phyloP scores from a whole-genome alignment of 2,113 vertebrate genomes.

The Poicephalus meyeri region DNA sequence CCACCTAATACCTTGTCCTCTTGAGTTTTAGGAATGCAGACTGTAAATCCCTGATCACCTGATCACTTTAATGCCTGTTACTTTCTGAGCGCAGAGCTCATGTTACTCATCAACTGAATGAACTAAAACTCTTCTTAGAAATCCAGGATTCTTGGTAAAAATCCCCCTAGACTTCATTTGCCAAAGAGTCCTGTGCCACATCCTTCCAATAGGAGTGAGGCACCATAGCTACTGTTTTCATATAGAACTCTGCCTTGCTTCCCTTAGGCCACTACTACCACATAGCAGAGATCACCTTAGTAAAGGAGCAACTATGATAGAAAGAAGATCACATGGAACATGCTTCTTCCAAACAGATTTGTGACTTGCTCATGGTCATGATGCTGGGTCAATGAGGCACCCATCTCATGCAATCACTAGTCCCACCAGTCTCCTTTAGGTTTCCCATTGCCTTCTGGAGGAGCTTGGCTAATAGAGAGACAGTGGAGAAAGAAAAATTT shows the following conservation, averaged over 20 bases:
- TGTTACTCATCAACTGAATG: not conserved
- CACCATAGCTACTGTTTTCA: not conserved
- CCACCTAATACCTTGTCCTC: slow-evolving; percentile 21
- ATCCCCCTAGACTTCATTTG: not conserved
- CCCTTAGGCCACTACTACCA: not conserved
- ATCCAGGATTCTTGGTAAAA: not conserved
- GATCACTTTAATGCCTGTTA: not conserved
- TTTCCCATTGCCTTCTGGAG: not conserved
- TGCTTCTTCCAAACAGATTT: not conserved
- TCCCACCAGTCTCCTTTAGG: not conserved
- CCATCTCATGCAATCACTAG: not conserved
- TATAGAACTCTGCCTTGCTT: not conserved
- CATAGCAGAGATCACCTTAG: not conserved
- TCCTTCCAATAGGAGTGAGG: not conserved
- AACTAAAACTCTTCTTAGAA: not conserved
- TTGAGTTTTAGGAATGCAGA: slow-evolving; percentile 46
- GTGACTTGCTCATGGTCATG: not conserved
- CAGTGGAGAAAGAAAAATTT: not conserved
- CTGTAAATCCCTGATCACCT: slow-evolving; percentile 26
- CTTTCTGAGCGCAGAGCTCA: slow-evolving; percentile 6
- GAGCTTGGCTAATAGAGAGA: not conserved
- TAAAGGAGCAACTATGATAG: not conserved
- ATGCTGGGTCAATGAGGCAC: not conserved
- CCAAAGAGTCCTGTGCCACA: not conserved
- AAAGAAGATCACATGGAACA: not conserved